These are phyloP conservation scores for Temnothorax longispinosus DNA, from an alignment of 1,140 invertebrate species.

Conservation along the genomic window DNA sequence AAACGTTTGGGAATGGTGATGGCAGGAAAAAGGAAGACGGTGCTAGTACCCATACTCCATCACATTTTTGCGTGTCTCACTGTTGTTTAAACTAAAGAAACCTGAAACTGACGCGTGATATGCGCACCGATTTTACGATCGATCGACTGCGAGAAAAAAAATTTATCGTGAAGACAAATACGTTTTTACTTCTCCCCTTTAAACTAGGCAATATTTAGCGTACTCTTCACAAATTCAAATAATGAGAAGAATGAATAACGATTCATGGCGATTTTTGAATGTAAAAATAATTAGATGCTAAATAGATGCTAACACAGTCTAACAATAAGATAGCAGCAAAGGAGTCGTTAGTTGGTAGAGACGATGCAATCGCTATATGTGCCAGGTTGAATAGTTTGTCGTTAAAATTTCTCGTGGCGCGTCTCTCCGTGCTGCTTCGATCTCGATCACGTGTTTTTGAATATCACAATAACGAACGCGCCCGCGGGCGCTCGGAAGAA, in stretches of 20 bases:
- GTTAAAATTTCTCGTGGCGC: not conserved
- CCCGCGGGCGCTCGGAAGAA: conserved; percentile 7
- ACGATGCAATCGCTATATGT: not conserved
- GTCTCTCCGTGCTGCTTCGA: not conserved
- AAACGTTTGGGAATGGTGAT: conserved; percentile 74
- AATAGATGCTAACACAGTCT: conserved; percentile 21
- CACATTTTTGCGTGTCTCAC: conserved; percentile 40
- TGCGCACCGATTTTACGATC: not conserved
- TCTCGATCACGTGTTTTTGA: conserved; percentile 16
- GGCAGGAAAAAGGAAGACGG: conserved; percentile 70
- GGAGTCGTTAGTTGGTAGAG: conserved; percentile 63
- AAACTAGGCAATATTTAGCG: not conserved
- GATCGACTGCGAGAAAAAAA: conserved; percentile 10
- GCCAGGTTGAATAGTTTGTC: not conserved
- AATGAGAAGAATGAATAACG: conserved; percentile 3
- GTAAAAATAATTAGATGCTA: conserved; percentile 30
- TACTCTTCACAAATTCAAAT: conserved; percentile 1
- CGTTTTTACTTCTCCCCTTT: not conserved
- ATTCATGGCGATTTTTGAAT: conserved; percentile 4
- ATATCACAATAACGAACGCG: conserved; percentile 24
- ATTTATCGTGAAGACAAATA: not conserved
- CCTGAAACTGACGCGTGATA: conserved; percentile 24
- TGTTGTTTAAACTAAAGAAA: conserved; percentile 33
- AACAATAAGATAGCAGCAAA: conserved; percentile 50
- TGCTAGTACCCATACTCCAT: conserved; percentile 68